Conservation (phyloP, 2,888 invertebrate species). For the Apotomis betuletana region DNA sequence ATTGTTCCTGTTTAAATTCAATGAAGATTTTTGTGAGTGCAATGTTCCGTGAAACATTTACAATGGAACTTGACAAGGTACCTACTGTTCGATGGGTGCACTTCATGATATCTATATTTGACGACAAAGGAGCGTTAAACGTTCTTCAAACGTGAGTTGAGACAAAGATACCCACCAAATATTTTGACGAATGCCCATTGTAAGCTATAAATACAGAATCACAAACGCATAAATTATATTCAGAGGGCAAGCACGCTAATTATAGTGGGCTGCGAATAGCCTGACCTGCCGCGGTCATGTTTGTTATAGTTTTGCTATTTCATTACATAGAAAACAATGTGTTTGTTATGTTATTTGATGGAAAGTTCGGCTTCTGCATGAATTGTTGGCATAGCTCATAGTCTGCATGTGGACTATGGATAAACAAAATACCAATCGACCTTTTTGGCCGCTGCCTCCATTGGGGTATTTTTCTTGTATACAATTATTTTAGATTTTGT, state of each 20-base stretch:
- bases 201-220: constrained; percentile 8
- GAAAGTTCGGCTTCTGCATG: constrained; percentile 2
- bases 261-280: constrained; percentile 21
- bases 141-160: not conserved
- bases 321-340: constrained; percentile 28
- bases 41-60: constrained; percentile 1
- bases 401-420: not conserved
- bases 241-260: constrained; percentile 16
- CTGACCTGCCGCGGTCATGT: constrained; percentile 8
- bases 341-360: not conserved
- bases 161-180: constrained; percentile 9
- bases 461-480: no score
- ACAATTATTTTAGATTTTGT: no score
- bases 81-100: not conserved
- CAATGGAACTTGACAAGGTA: not conserved
- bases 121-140: constrained; percentile 6
- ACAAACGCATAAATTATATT: constrained; percentile 28
- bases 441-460: not conserved
- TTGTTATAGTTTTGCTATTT: constrained; percentile 20
- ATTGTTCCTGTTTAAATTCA: not conserved
- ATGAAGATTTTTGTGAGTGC: not conserved
- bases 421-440: not conserved
- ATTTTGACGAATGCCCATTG: constrained; percentile 12
- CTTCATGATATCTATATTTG: not conserved
- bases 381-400: constrained; percentile 1